phyloP scores from a whole-genome alignment of 2,113 vertebrate species.

The Psilopsiagon aurifrons region DNA sequence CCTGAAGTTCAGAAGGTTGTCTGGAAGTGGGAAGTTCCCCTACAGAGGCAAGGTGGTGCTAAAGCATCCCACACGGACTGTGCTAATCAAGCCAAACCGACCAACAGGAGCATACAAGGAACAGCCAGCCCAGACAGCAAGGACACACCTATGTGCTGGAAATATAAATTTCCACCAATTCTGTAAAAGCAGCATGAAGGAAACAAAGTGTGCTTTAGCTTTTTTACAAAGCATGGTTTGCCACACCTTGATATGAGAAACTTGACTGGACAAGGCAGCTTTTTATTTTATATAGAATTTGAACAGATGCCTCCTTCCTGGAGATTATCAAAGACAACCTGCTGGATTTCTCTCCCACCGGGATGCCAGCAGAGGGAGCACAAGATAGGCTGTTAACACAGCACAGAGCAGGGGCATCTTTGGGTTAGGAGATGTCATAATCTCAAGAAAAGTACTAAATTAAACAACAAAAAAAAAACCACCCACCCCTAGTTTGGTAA shows the following conservation, averaged over 20 bases:
- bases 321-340: not conserved
- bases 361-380: not conserved
- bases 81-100: not conserved
- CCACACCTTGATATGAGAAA: not conserved
- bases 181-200: not conserved
- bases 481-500: not conserved
- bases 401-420: not conserved
- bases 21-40: not conserved
- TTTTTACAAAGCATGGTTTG: not conserved
- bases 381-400: not conserved
- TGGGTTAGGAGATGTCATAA: not conserved
- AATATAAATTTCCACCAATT: not conserved
- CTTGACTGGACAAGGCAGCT: not conserved
- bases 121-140: fast-evolving
- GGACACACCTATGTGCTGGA: fast-evolving
- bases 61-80: not conserved
- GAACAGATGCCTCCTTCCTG: not conserved
- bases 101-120: not conserved
- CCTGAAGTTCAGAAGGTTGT: not conserved
- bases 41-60: not conserved
- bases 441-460: not conserved
- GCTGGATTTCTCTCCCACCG: fast-evolving
- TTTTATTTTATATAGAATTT: not conserved
- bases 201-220: not conserved
- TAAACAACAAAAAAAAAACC: not conserved